Evolutionary conservation across 2,797 vertebrate species (phyloP).

Genomic region (Florisuga fusca): DNA sequence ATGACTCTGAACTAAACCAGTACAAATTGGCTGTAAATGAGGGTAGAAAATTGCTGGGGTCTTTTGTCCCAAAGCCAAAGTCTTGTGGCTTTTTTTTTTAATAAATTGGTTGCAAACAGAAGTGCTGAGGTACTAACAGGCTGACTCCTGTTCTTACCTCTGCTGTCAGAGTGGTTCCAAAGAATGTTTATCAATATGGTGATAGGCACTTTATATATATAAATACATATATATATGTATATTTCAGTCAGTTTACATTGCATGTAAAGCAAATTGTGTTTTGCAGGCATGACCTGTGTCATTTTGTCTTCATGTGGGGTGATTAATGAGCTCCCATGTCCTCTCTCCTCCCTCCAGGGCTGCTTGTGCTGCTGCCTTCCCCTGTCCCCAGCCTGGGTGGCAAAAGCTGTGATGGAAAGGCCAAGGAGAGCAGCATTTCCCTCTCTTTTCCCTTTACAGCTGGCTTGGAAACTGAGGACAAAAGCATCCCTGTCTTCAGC

Average conservation of each 20-base stretch:
- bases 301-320: accelerated
- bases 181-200: too few species aligned
- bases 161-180: too few species aligned
- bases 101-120: too few species aligned
- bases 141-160: too few species aligned
- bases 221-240: too few species aligned
- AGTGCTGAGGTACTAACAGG: too few species aligned
- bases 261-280: accelerated
- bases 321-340: background rate
- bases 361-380: accelerated
- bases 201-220: too few species aligned
- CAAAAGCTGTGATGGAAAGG: background rate
- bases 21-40: background rate
- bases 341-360: background rate
- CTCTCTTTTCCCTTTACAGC: background rate
- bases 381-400: too few species aligned
- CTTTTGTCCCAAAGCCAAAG: background rate
- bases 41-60: background rate
- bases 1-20: background rate
- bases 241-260: background rate
- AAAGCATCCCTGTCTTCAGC: background rate
- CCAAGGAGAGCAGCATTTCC: accelerated
- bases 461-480: background rate
- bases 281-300: background rate
- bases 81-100: too few species aligned